Percentiles rank a stretch among this genome's conserved stretches.
phyloP scores from a whole-genome alignment of 2,113 vertebrate genomes.

The Mellivora capensis region DNA sequence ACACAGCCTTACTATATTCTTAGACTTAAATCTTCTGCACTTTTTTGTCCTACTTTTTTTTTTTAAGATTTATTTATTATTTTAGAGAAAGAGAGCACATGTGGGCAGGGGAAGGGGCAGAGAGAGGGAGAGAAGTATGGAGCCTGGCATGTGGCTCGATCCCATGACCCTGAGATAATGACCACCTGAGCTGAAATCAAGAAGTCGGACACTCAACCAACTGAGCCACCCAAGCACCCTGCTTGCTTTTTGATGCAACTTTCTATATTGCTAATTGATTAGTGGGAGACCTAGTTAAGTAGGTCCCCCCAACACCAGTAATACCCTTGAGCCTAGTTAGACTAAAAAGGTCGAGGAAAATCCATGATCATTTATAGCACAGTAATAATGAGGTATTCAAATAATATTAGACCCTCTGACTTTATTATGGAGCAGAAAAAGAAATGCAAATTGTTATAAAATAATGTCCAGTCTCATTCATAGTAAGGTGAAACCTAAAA shows the following conservation, averaged over 20 bases:
- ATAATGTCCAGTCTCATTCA: not conserved
- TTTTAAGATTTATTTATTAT: not conserved
- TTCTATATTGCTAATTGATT: not conserved
- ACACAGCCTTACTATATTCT: not conserved
- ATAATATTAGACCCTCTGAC: not conserved
- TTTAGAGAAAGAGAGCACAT: not conserved
- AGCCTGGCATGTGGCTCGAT: not conserved
- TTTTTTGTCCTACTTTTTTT: not conserved
- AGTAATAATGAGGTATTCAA: not conserved
- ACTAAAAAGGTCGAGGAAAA: not conserved
- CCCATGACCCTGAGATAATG: not conserved
- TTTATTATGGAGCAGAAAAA: not conserved
- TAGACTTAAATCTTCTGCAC: not conserved
- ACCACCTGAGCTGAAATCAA: not conserved
- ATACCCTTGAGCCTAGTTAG: not conserved
- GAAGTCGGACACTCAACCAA: not conserved
- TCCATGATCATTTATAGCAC: not conserved
- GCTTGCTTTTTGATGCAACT: not conserved
- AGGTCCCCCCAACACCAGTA: not conserved
- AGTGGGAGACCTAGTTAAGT: not conserved
- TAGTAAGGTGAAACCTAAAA: not conserved
- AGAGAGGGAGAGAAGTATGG: not conserved
- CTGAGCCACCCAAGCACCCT: not conserved
- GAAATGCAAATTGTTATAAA: not conserved
- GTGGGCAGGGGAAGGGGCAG: not conserved